Conservation (phyloP, 2,113 vertebrate species). For the Tiliqua scincoides region DNA sequence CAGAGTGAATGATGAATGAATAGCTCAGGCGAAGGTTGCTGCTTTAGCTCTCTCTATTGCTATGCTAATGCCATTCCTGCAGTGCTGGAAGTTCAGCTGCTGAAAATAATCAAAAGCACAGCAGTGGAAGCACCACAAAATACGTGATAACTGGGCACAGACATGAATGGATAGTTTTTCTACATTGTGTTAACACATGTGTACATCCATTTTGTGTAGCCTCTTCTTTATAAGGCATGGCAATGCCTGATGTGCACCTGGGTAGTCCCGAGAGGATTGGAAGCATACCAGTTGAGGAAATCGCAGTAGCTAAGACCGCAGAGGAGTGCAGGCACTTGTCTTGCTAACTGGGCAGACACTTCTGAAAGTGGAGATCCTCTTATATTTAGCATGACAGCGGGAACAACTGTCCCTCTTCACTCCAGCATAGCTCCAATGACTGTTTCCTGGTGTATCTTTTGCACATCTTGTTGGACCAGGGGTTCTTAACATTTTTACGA, state of each 20-base stretch:
- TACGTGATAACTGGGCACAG: neutral
- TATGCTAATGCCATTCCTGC: neutral
- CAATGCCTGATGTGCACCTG: neutral
- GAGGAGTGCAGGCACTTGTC: neutral
- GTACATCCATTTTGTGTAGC: neutral
- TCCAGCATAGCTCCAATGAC: neutral
- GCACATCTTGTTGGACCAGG: too few relatives aligned
- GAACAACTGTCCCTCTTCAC: too few relatives aligned
- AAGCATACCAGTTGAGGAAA: rapidly evolving
- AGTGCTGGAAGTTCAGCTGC: neutral
- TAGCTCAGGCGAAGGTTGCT: neutral
- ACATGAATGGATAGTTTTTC: neutral
- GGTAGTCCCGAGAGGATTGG: neutral
- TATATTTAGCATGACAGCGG: too few relatives aligned
- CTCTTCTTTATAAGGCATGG: neutral
- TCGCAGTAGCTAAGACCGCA: neutral
- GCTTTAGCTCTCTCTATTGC: neutral
- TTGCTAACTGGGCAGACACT: too few relatives aligned
- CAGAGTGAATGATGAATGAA: neutral
- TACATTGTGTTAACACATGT: rapidly evolving
- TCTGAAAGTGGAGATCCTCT: too few relatives aligned
- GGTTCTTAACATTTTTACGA: too few relatives aligned
- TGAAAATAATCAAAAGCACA: neutral
- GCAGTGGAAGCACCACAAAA: neutral
- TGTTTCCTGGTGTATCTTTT: too few relatives aligned